Conservation (phyloP, 2,888 invertebrate species). For the Callimorpha dominula region DNA sequence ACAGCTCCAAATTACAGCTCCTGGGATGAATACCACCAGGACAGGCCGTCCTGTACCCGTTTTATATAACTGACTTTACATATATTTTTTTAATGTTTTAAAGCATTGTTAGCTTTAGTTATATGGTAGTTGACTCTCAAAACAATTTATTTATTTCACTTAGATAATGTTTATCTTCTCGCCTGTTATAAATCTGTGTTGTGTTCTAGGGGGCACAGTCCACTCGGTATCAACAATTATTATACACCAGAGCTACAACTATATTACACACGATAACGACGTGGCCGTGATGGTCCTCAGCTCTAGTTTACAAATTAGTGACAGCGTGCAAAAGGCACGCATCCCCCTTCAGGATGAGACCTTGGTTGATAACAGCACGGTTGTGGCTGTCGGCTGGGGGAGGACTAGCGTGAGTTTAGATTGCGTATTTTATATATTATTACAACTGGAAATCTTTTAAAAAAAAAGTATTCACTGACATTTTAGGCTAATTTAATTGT, state of each 20-base stretch:
- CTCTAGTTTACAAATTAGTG: constrained; percentile 44
- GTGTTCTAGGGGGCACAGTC: constrained; percentile 61
- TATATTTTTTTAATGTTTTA: no score
- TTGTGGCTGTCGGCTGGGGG: constrained; percentile 74
- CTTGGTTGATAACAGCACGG: constrained; percentile 58
- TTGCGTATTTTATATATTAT: not conserved
- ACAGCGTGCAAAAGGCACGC: constrained; percentile 40
- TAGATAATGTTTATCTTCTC: no score
- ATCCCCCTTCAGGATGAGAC: constrained; percentile 55
- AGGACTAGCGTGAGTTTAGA: constrained; percentile 59
- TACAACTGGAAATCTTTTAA: not conserved
- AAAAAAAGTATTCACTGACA: no score
- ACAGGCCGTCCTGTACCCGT: no score
- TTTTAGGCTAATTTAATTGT: no score
- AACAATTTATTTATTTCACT: no score
- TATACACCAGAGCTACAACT: constrained; percentile 67
- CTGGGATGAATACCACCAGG: no score
- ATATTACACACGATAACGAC: constrained; percentile 62
- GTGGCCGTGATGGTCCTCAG: constrained; percentile 66
- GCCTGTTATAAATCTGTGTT: not conserved
- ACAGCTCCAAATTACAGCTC: no score
- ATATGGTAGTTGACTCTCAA: no score
- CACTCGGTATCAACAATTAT: constrained; percentile 57
- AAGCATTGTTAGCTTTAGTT: no score
- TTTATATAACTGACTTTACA: no score